Percentiles rank a stretch among this genome's conserved stretches.
phyloP scores from a whole-genome alignment of 2,888 invertebrate genomes.

The Doris montereyensis region DNA sequence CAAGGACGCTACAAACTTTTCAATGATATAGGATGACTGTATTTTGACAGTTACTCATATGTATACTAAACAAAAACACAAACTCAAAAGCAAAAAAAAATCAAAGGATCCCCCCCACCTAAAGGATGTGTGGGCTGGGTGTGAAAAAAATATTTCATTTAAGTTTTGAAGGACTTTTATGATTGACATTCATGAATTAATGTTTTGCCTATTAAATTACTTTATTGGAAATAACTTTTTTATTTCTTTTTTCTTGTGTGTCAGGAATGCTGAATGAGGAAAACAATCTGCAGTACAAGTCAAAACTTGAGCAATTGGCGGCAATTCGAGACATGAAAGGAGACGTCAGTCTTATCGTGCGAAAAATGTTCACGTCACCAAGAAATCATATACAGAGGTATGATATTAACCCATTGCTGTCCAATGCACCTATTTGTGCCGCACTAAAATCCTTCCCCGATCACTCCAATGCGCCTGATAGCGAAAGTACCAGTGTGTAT shows the following conservation, averaged over 20 bases:
- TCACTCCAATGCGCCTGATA: no score
- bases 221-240: not conserved
- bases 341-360: slow-evolving; percentile 71
- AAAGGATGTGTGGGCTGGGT: no score
- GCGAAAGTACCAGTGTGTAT: no score
- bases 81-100: no score
- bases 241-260: not conserved
- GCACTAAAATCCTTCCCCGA: no score
- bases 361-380: slow-evolving; percentile 72
- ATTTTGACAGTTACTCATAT: no score
- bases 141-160: not conserved
- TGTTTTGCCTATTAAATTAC: not conserved
- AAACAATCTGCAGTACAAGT: slow-evolving; percentile 34
- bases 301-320: slow-evolving; percentile 60
- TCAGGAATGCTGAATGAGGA: slow-evolving; percentile 41
- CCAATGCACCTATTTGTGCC: no score
- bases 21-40: no score
- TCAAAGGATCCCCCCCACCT: no score
- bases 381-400: slow-evolving; percentile 72
- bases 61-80: no score
- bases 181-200: not conserved
- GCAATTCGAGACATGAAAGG: slow-evolving; percentile 68
- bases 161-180: not conserved
- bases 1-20: no score
- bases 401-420: slow-evolving; percentile 2